These are phyloP conservation scores for Zelleria hepariella DNA, from an alignment of 2,888 invertebrate genomes.

Conservation along the genomic window DNA sequence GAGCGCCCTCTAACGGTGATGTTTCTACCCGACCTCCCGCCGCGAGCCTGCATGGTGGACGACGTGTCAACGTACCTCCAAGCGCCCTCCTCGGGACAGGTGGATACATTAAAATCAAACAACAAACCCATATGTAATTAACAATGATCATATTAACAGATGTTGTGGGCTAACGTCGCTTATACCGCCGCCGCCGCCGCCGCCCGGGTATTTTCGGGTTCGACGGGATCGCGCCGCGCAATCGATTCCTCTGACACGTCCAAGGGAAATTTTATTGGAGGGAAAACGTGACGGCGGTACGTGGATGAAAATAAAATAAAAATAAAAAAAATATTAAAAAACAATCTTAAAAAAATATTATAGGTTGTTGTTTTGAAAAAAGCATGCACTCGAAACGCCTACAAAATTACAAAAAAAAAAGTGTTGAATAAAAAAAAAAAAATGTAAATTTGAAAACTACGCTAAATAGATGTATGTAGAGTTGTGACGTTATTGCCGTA, in stretches of 20 bases:
- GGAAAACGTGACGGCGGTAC: too few relatives aligned
- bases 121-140: constrained; percentile 72
- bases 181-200: constrained; percentile 50
- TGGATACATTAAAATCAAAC: constrained; percentile 73
- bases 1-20: constrained; percentile 73
- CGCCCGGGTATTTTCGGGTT: constrained; percentile 71
- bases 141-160: constrained; percentile 73
- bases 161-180: constrained; percentile 71
- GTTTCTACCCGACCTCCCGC: constrained; percentile 93
- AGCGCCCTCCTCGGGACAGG: constrained; percentile 96
- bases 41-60: constrained; percentile 96
- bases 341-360: too few relatives aligned
- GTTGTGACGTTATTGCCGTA: neutral
- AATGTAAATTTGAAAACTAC: too few relatives aligned
- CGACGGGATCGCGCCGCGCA: constrained; percentile 41
- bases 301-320: neutral
- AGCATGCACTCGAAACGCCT: too few relatives aligned
- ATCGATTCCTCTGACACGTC: constrained; percentile 30
- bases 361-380: too few relatives aligned
- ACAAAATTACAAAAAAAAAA: too few relatives aligned
- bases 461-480: too few relatives aligned
- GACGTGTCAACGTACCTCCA: constrained; percentile 95
- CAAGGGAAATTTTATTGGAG: too few relatives aligned
- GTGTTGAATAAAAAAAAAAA: too few relatives aligned
- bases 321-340: too few relatives aligned